Evolutionary conservation across 2,888 invertebrate genomes (phyloP).

Genomic region (Monoplex corrugatus): DNA sequence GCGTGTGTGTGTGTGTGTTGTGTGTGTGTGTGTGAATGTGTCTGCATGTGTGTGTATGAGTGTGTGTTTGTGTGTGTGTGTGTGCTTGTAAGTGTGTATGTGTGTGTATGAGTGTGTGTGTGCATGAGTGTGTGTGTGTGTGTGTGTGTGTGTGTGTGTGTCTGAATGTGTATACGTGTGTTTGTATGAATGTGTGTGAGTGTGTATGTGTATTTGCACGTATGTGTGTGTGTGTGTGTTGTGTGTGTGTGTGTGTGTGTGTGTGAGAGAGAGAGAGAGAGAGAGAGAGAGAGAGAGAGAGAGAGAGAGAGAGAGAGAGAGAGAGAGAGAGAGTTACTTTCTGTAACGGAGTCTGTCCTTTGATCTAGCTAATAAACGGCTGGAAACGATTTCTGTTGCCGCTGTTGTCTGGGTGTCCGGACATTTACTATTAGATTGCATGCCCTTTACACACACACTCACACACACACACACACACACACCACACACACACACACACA

Average conservation of each 20-base stretch:
- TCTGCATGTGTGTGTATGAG: slow-evolving; percentile 24
- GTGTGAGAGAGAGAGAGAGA: neutral
- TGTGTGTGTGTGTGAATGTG: slow-evolving; percentile 17
- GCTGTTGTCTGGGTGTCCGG: too few relatives aligned
- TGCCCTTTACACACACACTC: too few relatives aligned
- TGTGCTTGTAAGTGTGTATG: slow-evolving; percentile 19
- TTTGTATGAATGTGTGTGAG: slow-evolving; percentile 7
- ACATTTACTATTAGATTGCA: too few relatives aligned
- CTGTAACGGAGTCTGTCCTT: too few relatives aligned
- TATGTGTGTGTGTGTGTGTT: neutral
- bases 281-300: neutral
- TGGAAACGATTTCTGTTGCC: too few relatives aligned
- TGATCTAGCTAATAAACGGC: too few relatives aligned
- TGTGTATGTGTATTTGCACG: neutral
- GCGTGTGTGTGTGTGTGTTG: slow-evolving; percentile 18
- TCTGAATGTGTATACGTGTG: neutral
- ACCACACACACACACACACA: too few relatives aligned
- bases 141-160: slow-evolving; percentile 28
- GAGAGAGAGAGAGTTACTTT: too few relatives aligned
- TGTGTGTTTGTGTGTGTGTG: slow-evolving; percentile 28
- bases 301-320: too few relatives aligned
- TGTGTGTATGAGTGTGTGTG: slow-evolving; percentile 15
- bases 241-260: too few relatives aligned
- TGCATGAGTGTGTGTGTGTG: slow-evolving; percentile 11
- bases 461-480: too few relatives aligned